These are phyloP conservation scores for Ginglymostoma cirratum DNA, from an alignment of 2,113 vertebrate species.

Conservation along the genomic window DNA sequence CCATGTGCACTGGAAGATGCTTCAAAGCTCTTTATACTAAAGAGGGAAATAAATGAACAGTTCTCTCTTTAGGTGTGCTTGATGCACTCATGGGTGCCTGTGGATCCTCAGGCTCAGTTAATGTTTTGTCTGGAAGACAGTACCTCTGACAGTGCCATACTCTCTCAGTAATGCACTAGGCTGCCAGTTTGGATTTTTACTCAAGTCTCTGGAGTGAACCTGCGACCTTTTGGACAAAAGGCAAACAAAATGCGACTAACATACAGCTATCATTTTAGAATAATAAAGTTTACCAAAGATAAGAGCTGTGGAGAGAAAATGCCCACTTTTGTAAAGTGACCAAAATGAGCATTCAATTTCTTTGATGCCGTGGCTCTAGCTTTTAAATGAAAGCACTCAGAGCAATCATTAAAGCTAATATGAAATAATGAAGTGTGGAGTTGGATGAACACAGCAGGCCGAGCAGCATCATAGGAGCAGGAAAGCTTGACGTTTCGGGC, in stretches of 20 bases:
- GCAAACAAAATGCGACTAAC: not conserved
- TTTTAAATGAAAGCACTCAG: not conserved
- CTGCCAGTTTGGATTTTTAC: not conserved
- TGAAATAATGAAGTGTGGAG: conserved; percentile 4
- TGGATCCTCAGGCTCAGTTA: not conserved
- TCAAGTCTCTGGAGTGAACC: not conserved
- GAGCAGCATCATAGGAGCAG: too few relatives aligned
- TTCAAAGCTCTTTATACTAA: not conserved
- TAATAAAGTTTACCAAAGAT: not conserved
- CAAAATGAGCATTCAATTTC: not conserved
- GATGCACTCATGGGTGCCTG: not conserved
- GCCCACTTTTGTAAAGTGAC: not conserved
- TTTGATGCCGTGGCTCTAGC: too few relatives aligned
- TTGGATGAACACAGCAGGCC: too few relatives aligned
- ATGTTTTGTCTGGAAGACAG: not conserved
- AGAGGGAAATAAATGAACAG: not conserved
- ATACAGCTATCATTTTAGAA: not conserved
- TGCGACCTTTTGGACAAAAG: not conserved
- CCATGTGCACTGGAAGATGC: not conserved
- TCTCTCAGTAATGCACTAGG: too few relatives aligned
- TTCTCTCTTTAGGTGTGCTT: not conserved
- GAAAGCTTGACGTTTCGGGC: too few relatives aligned
- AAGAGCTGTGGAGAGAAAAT: too few relatives aligned
- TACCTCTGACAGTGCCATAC: too few relatives aligned
- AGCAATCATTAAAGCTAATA: not conserved